A percentile compares a stretch with the other conserved stretches of the same genome.
Evolutionary conservation across 1,140 invertebrate species (phyloP).

Genomic region (Neodiprion fabricii): DNA sequence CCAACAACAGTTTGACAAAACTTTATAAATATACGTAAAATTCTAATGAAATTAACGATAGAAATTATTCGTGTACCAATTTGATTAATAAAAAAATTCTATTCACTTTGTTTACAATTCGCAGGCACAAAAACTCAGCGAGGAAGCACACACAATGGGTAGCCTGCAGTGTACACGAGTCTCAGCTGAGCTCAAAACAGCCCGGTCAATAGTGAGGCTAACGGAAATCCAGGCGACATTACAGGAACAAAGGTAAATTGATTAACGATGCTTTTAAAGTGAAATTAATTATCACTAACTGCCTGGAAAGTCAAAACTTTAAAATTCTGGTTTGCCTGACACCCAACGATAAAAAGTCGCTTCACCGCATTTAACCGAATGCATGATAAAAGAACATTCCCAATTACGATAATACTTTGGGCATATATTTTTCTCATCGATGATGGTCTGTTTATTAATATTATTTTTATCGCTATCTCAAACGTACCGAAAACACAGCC

Average conservation of each 20-base stretch:
- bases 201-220: conserved; percentile 89
- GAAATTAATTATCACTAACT: background rate
- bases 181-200: conserved; percentile 93
- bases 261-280: background rate
- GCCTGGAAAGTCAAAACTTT: background rate
- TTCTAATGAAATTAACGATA: too few relatives aligned
- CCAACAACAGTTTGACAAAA: background rate
- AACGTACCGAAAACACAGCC: background rate
- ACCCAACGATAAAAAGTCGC: conserved; percentile 12
- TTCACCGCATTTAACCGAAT: background rate
- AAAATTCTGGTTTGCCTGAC: background rate
- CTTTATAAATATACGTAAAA: background rate
- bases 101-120: conserved; percentile 28
- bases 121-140: conserved; percentile 83
- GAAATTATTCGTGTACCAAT: background rate
- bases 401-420: background rate
- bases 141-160: conserved; percentile 84
- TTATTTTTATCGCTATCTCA: background rate
- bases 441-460: conserved; percentile 13
- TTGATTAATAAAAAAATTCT: background rate
- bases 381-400: too few relatives aligned
- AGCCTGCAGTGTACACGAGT: conserved; percentile 91
- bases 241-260: conserved; percentile 91
- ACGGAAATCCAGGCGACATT: conserved; percentile 96
- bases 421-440: background rate